Evolutionary conservation across 2,797 vertebrate species (phyloP).

Genomic region (Dendrocincla fuliginosa): DNA sequence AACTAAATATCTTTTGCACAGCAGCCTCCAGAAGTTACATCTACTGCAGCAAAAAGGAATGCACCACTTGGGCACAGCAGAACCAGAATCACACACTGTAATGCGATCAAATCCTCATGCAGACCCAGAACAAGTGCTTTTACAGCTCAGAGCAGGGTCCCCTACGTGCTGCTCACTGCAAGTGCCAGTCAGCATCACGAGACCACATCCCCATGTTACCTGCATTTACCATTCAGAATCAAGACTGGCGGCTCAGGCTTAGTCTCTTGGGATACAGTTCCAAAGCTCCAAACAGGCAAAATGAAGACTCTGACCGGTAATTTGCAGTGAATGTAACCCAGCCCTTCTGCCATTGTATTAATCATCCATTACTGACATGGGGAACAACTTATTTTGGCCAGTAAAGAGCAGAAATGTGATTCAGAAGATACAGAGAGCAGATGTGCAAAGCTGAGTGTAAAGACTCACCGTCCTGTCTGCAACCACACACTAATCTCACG

Average conservation of each 20-base stretch:
- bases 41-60: neutral
- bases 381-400: neutral
- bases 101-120: neutral
- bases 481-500: neutral
- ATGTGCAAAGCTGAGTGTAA: neutral
- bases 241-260: neutral
- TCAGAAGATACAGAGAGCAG: neutral
- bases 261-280: neutral
- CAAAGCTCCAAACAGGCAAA: neutral
- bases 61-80: neutral
- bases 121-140: neutral
- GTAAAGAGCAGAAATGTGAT: neutral
- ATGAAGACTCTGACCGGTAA: neutral
- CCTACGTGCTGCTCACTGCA: neutral
- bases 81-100: neutral
- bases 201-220: accelerated
- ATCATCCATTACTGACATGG: neutral
- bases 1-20: neutral
- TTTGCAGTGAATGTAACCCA: neutral
- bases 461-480: neutral
- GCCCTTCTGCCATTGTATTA: neutral
- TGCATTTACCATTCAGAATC: too few relatives aligned
- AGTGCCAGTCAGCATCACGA: neutral
- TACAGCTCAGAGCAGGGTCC: neutral
- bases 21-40: neutral